phyloP scores from a whole-genome alignment of 2,797 vertebrate genomes.

The Agapornis canus region DNA sequence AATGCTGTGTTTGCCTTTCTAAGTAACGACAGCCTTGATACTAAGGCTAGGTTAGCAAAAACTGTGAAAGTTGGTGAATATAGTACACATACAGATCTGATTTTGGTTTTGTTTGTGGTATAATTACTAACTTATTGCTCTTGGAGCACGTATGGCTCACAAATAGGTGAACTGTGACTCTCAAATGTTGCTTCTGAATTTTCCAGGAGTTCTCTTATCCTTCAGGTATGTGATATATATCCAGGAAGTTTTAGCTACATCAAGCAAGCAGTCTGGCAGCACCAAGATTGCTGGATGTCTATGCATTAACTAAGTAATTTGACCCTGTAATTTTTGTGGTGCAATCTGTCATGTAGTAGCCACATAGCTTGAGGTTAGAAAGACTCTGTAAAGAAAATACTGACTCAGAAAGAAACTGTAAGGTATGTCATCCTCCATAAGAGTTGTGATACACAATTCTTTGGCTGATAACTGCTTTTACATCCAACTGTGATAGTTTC shows the following conservation, averaged over 20 bases:
- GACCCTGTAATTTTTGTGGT: neutral
- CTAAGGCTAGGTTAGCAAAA: neutral
- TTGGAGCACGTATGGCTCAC: neutral
- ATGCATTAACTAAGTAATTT: neutral
- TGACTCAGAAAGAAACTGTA: neutral
- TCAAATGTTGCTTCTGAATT: neutral
- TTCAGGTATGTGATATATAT: neutral
- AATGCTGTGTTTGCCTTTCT: neutral
- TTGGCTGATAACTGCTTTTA: neutral
- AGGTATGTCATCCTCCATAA: neutral
- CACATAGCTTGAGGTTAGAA: neutral
- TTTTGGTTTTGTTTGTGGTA: neutral
- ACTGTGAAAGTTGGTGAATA: neutral
- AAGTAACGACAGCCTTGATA: neutral
- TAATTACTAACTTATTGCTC: neutral
- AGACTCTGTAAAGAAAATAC: neutral
- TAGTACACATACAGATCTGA: neutral
- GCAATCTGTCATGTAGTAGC: neutral
- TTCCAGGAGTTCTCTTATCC: neutral
- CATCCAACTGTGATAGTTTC: neutral
- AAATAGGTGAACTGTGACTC: neutral
- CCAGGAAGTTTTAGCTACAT: neutral
- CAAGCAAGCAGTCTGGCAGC: neutral
- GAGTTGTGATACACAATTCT: neutral
- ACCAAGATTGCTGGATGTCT: neutral